These are phyloP conservation scores for Minunthozetes semirufus DNA, from an alignment of 2,888 invertebrate species.

Conservation along the genomic window DNA sequence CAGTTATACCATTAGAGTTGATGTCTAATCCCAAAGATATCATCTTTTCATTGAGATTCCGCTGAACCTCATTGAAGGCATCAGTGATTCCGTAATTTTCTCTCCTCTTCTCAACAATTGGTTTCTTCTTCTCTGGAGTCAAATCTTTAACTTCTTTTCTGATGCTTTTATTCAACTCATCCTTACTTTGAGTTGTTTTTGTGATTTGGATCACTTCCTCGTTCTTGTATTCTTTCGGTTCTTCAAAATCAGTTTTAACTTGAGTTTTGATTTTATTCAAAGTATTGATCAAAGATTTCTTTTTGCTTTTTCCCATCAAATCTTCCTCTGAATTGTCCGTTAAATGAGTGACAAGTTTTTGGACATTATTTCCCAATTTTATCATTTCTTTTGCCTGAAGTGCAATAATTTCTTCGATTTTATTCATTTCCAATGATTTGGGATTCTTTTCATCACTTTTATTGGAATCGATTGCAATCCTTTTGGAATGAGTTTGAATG, in stretches of 20 bases:
- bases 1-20: slow-evolving; percentile 9
- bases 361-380: slow-evolving; percentile 13
- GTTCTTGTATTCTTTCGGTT: background rate
- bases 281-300: background rate
- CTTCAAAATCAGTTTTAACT: background rate
- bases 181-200: background rate
- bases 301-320: background rate
- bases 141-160: background rate
- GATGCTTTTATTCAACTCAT: background rate
- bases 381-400: slow-evolving; percentile 19
- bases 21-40: background rate
- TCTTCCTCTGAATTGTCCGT: background rate
- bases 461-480: background rate
- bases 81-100: background rate
- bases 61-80: background rate
- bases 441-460: background rate
- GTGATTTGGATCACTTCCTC: background rate
- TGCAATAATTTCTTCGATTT: slow-evolving; percentile 22
- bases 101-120: background rate
- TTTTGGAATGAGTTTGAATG: background rate
- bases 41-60: background rate
- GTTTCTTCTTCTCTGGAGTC: background rate
- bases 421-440: background rate
- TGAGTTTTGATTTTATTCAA: background rate
- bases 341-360: slow-evolving; percentile 12